Percentiles rank a stretch among this genome's conserved stretches.
Evolutionary conservation across 2,113 vertebrate species (phyloP).

Genomic region (Charina bottae): DNA sequence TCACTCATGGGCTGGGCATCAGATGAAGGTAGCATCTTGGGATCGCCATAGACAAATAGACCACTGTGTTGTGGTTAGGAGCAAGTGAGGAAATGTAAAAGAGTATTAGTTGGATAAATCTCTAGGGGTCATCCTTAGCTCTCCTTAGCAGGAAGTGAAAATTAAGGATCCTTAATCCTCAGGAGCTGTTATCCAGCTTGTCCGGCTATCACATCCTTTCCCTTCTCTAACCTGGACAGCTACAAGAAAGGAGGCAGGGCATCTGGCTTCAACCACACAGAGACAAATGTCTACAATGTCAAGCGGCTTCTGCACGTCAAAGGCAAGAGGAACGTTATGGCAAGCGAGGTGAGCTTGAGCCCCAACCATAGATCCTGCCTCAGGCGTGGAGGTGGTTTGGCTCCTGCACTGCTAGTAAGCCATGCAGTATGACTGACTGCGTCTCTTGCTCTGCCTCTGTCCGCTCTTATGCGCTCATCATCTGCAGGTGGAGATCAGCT

Average conservation of each 20-base stretch:
- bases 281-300: constrained; percentile 80
- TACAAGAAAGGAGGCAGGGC: constrained; percentile 86
- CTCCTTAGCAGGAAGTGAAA: not conserved
- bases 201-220: not conserved
- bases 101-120: not conserved
- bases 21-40: no score
- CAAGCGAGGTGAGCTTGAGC: constrained; percentile 74
- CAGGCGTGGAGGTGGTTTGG: not conserved
- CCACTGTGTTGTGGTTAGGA: no score
- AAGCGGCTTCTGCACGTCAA: constrained; percentile 87
- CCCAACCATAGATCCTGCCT: not conserved
- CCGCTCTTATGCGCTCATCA: not conserved
- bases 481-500: constrained; percentile 84
- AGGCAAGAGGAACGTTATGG: constrained; percentile 80
- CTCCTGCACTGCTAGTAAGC: not conserved
- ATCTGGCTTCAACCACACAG: constrained; percentile 84
- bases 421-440: no score
- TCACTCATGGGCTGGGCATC: no score
- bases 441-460: not conserved
- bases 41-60: no score
- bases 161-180: not conserved
- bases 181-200: not conserved
- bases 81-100: not conserved
- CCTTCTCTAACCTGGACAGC: constrained; percentile 61
- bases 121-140: not conserved